These are phyloP conservation scores for Capromys pilorides DNA, from an alignment of 2,797 vertebrate species.

Conservation along the genomic window DNA sequence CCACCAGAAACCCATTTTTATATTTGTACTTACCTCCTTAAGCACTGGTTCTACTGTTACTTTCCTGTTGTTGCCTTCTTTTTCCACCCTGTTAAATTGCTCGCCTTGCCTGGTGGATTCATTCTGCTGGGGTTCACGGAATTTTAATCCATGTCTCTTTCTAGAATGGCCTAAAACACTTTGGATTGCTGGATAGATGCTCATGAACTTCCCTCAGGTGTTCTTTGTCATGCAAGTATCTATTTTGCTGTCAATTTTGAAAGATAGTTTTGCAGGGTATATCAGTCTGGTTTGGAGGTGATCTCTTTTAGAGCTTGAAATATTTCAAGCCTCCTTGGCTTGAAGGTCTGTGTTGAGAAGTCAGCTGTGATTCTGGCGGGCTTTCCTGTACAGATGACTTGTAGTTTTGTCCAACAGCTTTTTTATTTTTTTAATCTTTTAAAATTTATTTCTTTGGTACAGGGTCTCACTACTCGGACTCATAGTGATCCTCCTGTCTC, in stretches of 20 bases:
- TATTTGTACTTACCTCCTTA: slow-evolving; percentile 20
- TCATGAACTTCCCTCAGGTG: not conserved
- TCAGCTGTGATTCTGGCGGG: not conserved
- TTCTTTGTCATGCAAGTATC: not conserved
- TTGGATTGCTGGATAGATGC: not conserved
- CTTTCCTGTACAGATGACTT: no score
- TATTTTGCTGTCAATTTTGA: not conserved
- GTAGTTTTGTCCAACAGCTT: not conserved
- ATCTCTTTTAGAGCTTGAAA: not conserved
- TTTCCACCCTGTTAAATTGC: not conserved
- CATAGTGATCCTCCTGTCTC: no score
- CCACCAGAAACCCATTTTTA: not conserved
- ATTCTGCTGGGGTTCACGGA: not conserved
- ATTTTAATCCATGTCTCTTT: not conserved
- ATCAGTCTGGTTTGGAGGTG: not conserved
- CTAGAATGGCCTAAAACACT: not conserved
- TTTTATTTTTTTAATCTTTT: not conserved
- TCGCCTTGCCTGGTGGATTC: not conserved
- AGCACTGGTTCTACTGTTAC: not conserved
- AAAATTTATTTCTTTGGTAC: no score
- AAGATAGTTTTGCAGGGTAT: not conserved
- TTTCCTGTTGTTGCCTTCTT: no score
- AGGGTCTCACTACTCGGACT: no score
- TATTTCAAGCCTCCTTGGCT: not conserved
- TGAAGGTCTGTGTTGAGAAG: not conserved